Conservation (phyloP, 2,888 invertebrate species). For the Lycia hirtaria region DNA sequence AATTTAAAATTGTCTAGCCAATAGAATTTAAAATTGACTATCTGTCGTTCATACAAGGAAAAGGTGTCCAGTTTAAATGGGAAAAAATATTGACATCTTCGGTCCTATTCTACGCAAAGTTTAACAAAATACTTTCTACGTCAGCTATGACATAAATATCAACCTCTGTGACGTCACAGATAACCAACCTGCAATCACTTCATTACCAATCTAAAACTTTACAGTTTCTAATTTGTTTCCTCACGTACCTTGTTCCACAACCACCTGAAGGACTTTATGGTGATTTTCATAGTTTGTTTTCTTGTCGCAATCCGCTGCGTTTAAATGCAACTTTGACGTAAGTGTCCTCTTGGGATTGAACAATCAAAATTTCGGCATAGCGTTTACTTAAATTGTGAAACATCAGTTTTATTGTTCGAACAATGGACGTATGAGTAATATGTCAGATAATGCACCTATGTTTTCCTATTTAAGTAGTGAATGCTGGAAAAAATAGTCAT, state of each 20-base stretch:
- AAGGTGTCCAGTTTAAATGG: too few relatives aligned
- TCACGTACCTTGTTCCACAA: conserved; percentile 20
- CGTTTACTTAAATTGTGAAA: conserved; percentile 49
- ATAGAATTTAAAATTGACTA: too few relatives aligned
- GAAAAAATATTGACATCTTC: too few relatives aligned
- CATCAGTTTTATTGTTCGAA: conserved; percentile 62
- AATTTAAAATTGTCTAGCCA: too few relatives aligned
- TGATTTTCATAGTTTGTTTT: conserved; percentile 36
- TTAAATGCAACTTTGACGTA: conserved; percentile 54
- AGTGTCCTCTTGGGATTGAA: conserved; percentile 52
- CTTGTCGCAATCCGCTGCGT: conserved; percentile 45
- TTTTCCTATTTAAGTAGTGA: not conserved
- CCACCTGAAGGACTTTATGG: conserved; percentile 33
- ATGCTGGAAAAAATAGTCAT: too few relatives aligned
- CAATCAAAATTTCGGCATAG: conserved; percentile 53
- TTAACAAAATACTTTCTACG: not conserved
- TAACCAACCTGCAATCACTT: conserved; percentile 7
- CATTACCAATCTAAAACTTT: conserved; percentile 10
- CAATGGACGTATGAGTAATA: conserved; percentile 14
- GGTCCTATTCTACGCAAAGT: too few relatives aligned
- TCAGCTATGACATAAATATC: not conserved
- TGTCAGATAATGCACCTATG: not conserved
- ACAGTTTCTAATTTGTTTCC: conserved; percentile 28
- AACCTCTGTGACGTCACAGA: not conserved
- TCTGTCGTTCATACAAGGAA: too few relatives aligned